Evolutionary conservation across 2,797 vertebrate genomes (phyloP), one percentile per base, ranked within the genome.

Genomic region (Hypotaenidia philippensis): DNA sequence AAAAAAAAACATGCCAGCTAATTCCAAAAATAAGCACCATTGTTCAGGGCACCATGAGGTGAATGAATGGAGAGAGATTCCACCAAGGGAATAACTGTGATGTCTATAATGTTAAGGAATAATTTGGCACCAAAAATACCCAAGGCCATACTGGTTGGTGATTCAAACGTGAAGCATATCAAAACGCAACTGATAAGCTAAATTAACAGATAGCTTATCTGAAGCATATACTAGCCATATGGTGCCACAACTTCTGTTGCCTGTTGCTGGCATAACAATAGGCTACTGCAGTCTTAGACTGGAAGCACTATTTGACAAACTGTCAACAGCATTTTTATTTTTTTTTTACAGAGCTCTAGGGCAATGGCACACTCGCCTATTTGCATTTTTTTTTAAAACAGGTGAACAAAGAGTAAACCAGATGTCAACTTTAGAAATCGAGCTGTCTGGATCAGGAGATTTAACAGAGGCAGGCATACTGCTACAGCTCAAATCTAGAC

Each of bases 151-250:
- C 94, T 88, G 91, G 97, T 95, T 97, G 96, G 97, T 36, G 95
- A 97, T 97, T 97, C 98, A 97, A 98, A 98, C 97, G 98, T 16
- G 93, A 97, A 98, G 98, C 98, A 98, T 98, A 99, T 98, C 98
- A 98, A 98, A 98, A 98, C 92, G 97, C 98, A 97, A 97, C 97
- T 98, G 98, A 98, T 98, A 98, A 98, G 98, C 98, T 98, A 98
- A 98, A 98, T 97, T 97, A 98, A 97, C 97, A 97, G 98, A 98
- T 98, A 98, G 98, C 98, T 98, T 98, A 98, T 98, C 98, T 98
- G 98, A 98, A 98, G 98, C 98, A 98, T 98, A 99, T 98, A 99
- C 97, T 95, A 98, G 98, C 99, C 99, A 99, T 99, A 99, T 99
- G 99, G 99, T 99, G 97, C 97, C 97, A 97, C 98, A 98, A 97